phyloP scores from a whole-genome alignment of 2,113 vertebrate genomes.

The Procapra przewalskii region DNA sequence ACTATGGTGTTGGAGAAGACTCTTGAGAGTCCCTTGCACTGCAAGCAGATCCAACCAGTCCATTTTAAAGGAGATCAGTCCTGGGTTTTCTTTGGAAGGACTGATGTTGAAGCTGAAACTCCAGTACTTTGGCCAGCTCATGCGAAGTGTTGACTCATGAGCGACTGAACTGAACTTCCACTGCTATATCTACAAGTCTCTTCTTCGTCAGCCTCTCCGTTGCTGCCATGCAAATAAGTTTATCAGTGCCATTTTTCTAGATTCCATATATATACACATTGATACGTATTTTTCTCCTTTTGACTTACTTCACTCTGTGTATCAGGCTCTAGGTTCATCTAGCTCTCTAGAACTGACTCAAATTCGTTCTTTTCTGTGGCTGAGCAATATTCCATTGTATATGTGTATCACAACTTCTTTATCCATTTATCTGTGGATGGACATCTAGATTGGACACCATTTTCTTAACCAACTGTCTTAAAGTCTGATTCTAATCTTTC shows the following conservation, averaged over 20 bases:
- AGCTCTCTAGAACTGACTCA: background rate
- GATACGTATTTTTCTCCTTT: background rate
- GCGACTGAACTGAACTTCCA: background rate
- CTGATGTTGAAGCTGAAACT: too few relatives aligned
- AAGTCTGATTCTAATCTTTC: background rate
- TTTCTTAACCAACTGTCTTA: background rate
- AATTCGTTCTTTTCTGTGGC: background rate
- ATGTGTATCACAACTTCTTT: background rate
- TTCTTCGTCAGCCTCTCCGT: accelerated
- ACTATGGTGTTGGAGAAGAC: too few relatives aligned
- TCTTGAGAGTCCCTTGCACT: too few relatives aligned
- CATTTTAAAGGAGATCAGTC: too few relatives aligned
- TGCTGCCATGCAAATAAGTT: background rate
- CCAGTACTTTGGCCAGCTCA: too few relatives aligned
- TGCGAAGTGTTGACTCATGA: too few relatives aligned
- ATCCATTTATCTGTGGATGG: background rate
- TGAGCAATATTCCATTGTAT: background rate
- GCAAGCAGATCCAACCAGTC: too few relatives aligned
- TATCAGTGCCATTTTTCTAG: background rate
- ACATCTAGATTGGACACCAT: background rate
- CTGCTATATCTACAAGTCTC: background rate
- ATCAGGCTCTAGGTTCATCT: background rate
- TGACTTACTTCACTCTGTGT: background rate
- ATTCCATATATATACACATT: background rate
- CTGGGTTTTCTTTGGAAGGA: too few relatives aligned